Conservation (phyloP, 2,888 invertebrate species). For the Clivina fossor region DNA sequence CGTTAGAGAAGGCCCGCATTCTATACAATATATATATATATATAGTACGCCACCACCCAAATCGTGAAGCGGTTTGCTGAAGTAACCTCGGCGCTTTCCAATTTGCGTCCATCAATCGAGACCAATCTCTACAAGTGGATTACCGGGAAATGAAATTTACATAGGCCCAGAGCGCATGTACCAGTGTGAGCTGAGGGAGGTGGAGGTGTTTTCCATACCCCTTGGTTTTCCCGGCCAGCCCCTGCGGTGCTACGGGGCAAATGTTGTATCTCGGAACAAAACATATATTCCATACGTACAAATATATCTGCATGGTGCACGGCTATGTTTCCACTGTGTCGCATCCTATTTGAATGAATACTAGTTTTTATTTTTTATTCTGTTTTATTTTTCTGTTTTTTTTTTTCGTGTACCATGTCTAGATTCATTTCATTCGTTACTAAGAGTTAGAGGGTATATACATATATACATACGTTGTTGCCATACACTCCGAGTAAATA, state of each 20-base stretch:
- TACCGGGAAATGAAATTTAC: conserved; percentile 70
- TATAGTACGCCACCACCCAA: background rate
- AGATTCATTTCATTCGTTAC: conserved; percentile 26
- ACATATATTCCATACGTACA: background rate
- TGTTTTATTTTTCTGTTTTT: conserved; percentile 5
- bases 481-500: too few species aligned
- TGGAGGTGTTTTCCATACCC: background rate
- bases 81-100: conserved; percentile 58
- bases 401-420: conserved; percentile 24
- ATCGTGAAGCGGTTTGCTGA: conserved; percentile 22
- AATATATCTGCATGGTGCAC: conserved; percentile 1
- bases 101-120: conserved; percentile 72
- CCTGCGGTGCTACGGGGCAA: conserved; percentile 1
- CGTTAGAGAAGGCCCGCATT: conserved; percentile 15
- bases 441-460: too few species aligned
- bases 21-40: background rate
- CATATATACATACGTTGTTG: too few species aligned
- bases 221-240: conserved; percentile 2
- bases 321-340: conserved; percentile 30
- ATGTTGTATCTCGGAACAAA: background rate
- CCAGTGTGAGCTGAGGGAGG: conserved; percentile 14
- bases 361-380: conserved; percentile 28
- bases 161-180: conserved; percentile 56
- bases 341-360: conserved; percentile 31
- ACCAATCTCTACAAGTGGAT: conserved; percentile 71